Evolutionary conservation across 2,888 invertebrate species (phyloP).

Genomic region (Thelaira solivaga): DNA sequence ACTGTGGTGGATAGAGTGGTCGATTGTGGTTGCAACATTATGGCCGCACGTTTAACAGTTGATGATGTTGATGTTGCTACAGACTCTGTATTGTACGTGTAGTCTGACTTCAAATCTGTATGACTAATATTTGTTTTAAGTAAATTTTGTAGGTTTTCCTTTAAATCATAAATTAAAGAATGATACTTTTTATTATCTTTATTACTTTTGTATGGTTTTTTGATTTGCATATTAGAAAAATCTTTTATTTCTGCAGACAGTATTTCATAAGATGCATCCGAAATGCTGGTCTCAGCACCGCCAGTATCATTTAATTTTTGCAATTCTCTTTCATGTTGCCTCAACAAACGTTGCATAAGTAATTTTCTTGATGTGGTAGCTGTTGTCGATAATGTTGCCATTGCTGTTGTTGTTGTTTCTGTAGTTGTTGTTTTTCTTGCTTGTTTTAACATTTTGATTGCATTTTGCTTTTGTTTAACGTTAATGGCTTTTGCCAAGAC

Average conservation of each 20-base stretch:
- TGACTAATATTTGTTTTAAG: constrained; percentile 61
- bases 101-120: constrained; percentile 28
- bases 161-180: constrained; percentile 67
- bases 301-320: constrained; percentile 37
- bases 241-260: constrained; percentile 33
- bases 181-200: constrained; percentile 7
- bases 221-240: constrained; percentile 26
- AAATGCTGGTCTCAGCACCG: not conserved
- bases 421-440: not conserved
- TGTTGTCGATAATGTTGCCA: not conserved
- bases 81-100: constrained; percentile 21
- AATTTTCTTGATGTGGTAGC: constrained; percentile 38
- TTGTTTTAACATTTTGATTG: constrained; percentile 23
- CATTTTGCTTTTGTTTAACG: constrained; percentile 40
- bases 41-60: constrained; percentile 35
- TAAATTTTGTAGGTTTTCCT: constrained; percentile 65
- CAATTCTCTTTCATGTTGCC: constrained; percentile 28
- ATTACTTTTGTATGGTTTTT: not conserved
- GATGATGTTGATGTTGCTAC: constrained; percentile 33
- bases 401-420: not conserved
- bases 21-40: constrained; percentile 36
- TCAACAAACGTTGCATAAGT: constrained; percentile 48
- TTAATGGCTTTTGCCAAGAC: constrained; percentile 37
- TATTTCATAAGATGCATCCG: not conserved
- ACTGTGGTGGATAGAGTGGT: not conserved